Percentiles rank a stretch among this genome's conserved stretches.
Evolutionary conservation across 2,888 invertebrate species (phyloP).

Genomic region (Venusia cambrica): DNA sequence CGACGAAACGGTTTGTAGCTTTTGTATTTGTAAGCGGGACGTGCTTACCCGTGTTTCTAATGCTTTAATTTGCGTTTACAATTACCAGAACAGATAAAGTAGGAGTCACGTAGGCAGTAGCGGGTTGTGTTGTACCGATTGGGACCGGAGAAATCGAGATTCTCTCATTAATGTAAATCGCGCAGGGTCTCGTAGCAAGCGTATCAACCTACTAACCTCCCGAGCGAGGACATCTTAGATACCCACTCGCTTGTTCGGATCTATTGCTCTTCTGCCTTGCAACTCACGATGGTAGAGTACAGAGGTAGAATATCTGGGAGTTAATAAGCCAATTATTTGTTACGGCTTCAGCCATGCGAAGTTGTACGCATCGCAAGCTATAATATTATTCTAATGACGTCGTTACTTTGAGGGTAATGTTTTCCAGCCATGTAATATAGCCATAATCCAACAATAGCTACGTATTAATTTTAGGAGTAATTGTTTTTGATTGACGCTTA

Average conservation of each 20-base stretch:
- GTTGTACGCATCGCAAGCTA: constrained; percentile 39
- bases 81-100: constrained; percentile 49
- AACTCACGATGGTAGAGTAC: constrained; percentile 16
- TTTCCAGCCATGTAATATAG: constrained; percentile 24
- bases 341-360: constrained; percentile 45
- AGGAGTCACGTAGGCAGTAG: constrained; percentile 54
- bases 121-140: constrained; percentile 50
- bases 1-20: constrained; percentile 2
- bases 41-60: constrained; percentile 38
- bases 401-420: constrained; percentile 30
- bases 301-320: constrained; percentile 36
- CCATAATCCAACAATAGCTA: constrained; percentile 23
- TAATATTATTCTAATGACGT: constrained; percentile 44
- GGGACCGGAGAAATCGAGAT: constrained; percentile 66
- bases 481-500: constrained; percentile 15
- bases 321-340: constrained; percentile 53
- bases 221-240: constrained; percentile 44
- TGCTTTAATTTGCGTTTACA: constrained; percentile 47
- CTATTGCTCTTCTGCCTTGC: constrained; percentile 8
- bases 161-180: constrained; percentile 70
- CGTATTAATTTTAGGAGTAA: constrained; percentile 8
- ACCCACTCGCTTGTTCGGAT: constrained; percentile 22
- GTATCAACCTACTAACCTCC: constrained; percentile 71
- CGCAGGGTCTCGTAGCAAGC: constrained; percentile 44
- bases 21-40: constrained; percentile 16